Evolutionary conservation across 2,888 invertebrate species (phyloP).

Genomic region (Tiliacea citrago): DNA sequence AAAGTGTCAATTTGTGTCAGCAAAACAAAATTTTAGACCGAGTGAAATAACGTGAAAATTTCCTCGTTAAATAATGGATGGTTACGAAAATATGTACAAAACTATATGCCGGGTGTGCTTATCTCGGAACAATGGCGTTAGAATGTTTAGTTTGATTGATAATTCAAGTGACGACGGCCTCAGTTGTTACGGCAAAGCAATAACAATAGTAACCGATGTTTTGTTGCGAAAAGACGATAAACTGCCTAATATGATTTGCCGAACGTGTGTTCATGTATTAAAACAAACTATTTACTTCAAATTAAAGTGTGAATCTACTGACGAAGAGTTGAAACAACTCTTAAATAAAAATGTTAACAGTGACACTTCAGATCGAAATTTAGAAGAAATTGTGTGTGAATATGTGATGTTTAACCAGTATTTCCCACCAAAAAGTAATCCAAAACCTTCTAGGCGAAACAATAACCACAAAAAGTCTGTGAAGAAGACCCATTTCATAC

Average conservation of each 20-base stretch:
- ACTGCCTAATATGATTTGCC: conserved; percentile 80
- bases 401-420: conserved; percentile 73
- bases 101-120: conserved; percentile 83
- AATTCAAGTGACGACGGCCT: conserved; percentile 72
- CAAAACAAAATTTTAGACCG: conserved; percentile 23
- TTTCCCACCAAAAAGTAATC: conserved; percentile 63
- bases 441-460: not conserved
- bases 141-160: conserved; percentile 79
- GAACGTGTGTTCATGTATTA: conserved; percentile 77
- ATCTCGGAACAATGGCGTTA: conserved; percentile 68
- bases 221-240: conserved; percentile 73
- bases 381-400: conserved; percentile 73
- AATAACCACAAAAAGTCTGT: not conserved
- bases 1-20: conserved; percentile 26
- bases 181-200: conserved; percentile 79
- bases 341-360: conserved; percentile 47
- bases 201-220: conserved; percentile 76
- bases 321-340: conserved; percentile 71
- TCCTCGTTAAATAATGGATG: conserved; percentile 68
- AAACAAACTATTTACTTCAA: conserved; percentile 83
- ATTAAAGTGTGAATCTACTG: conserved; percentile 79
- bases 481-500: not conserved
- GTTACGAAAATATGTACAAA: conserved; percentile 75
- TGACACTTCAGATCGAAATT: conserved; percentile 44
- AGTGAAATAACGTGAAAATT: not conserved